Evolutionary conservation across 2,888 invertebrate genomes (phyloP), one percentile per base, ranked within the genome.

Genomic region (Eilema griseolum): DNA sequence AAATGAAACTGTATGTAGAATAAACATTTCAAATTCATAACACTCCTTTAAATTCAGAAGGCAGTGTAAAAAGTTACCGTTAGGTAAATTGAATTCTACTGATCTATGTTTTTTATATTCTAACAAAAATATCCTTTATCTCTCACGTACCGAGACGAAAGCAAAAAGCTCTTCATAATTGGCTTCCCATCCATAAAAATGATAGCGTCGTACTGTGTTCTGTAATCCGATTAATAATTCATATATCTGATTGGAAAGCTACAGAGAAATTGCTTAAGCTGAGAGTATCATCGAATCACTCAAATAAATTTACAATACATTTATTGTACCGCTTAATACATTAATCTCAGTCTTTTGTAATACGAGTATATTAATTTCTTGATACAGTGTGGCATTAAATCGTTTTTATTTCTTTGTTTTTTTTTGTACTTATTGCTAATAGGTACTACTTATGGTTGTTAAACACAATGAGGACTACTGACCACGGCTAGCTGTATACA

Each of bases 281-380:
- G 14, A 2, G 41, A 26, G 24, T 37, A 26, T 20, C 23, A 66
- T 66, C 4, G 56, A 64, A 66, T 66, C 23, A 60, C 67, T 73
- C 60, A 76, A 52, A 57, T 52, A 63, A 70, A 66, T 68, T 67
- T 57, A 7, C 64, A 57, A 61, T 33, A 31, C 61, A 52, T 31
- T 33, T 41, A 31, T 31, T 20, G 10, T 24, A 37, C 66, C 70
- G 68, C 75, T 79, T 70, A 73, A 77, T 66, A 77, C 66, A 52
- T 74, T 76, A n/a, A 52, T 10, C n/a, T 8, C 52, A 52, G n/a
- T 52, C 52, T 46, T 46, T 20, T 16, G 14, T 41, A 16, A 41
- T 1, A 46, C 5, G 67, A 52, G 23, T 8, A 16, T 23, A 0
- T 24, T n/a, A 8, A 16, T 37, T 37, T 16, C 33, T 33, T 41